phyloP scores from a whole-genome alignment of 2,797 vertebrate genomes.

The Crypturellus tataupa region DNA sequence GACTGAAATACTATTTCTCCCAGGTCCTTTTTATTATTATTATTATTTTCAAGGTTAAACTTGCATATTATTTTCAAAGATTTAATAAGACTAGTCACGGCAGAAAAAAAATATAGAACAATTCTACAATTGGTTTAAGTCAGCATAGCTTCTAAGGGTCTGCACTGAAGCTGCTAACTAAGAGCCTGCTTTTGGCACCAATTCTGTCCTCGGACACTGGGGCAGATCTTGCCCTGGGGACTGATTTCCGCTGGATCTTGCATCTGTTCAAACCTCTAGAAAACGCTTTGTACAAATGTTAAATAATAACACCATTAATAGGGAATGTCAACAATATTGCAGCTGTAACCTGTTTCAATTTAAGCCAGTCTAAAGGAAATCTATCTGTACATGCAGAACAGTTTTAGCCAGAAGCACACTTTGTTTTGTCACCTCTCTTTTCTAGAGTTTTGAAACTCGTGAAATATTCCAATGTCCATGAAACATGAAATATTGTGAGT shows the following conservation, averaged over 20 bases:
- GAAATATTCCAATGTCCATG: neutral
- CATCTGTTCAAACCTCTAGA: neutral
- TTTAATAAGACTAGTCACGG: neutral
- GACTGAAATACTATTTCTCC: neutral
- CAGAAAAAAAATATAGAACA: neutral
- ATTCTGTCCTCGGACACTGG: fast-evolving
- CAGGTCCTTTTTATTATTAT: neutral
- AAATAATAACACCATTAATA: neutral
- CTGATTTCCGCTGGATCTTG: neutral
- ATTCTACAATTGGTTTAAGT: neutral
- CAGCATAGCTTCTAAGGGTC: fast-evolving
- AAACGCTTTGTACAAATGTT: neutral
- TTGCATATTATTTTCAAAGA: neutral
- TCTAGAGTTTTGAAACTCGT: neutral
- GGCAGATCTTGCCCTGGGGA: neutral
- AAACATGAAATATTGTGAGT: neutral
- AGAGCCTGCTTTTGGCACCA: neutral
- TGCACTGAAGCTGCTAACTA: neutral
- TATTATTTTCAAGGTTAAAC: neutral
- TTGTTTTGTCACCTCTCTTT: neutral
- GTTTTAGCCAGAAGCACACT: neutral
- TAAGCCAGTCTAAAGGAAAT: neutral
- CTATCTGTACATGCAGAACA: neutral
- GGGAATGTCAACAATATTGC: neutral
- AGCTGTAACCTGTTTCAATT: neutral